Percentiles rank a stretch among this genome's conserved stretches.
Conservation (phyloP, 2,888 invertebrate species). For the Cosmorhoe ocellata region DNA sequence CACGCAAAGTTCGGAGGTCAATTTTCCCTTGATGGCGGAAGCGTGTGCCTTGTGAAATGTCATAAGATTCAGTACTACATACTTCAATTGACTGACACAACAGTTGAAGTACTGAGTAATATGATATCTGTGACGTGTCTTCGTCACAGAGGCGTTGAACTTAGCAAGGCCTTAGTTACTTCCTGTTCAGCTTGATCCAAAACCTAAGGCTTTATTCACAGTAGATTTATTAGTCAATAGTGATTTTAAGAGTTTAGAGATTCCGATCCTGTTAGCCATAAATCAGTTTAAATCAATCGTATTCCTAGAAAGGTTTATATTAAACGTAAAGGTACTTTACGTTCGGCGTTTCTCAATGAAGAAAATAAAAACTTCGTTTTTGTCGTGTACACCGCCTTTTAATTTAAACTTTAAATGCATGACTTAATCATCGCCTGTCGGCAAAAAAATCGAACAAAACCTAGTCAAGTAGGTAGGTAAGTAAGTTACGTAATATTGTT, state of each 20-base stretch:
- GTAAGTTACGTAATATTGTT: conserved; percentile 45
- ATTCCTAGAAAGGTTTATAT: not conserved
- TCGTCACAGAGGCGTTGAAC: conserved; percentile 59
- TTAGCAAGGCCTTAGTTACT: conserved; percentile 62
- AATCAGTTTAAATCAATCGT: too few species aligned
- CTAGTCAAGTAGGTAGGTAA: conserved; percentile 6
- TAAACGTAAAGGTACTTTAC: too few species aligned
- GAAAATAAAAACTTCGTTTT: too few species aligned
- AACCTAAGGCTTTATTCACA: conserved; percentile 44
- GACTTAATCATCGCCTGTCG: conserved; percentile 48
- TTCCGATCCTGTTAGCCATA: too few species aligned
- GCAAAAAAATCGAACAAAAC: conserved; percentile 51
- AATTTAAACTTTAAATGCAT: conserved; percentile 30
- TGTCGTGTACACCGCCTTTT: conserved; percentile 14
- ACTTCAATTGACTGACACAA: not conserved
- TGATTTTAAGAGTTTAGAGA: too few species aligned
- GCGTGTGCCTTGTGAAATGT: conserved; percentile 44
- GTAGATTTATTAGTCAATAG: too few species aligned
- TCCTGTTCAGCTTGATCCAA: conserved; percentile 57
- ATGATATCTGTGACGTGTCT: conserved; percentile 17
- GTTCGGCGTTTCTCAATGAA: too few species aligned
- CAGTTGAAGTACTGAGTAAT: conserved; percentile 39
- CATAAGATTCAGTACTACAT: conserved; percentile 16
- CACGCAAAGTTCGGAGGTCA: conserved; percentile 59
- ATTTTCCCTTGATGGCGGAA: conserved; percentile 68